Evolutionary conservation across 2,888 invertebrate genomes (phyloP), one percentile per base, ranked within the genome.

Genomic region (Coremacera marginata): DNA sequence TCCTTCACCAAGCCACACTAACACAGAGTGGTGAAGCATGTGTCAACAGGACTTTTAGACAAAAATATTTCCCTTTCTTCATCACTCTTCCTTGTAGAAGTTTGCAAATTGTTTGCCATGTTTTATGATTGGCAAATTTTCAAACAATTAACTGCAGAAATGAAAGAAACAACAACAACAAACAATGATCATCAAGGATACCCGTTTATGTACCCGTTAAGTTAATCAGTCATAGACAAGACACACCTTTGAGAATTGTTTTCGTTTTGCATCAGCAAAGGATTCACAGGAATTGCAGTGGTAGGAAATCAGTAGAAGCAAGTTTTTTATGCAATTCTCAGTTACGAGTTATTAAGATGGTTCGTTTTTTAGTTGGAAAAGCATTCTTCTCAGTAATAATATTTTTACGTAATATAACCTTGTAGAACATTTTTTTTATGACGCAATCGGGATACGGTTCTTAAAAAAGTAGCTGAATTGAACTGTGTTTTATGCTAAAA

Each of bases 301-400:
- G 60, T 62, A 19, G 44, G 16, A 31, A 63, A 52, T 74, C 76
- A 83, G 80, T 77, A 67, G 78, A 79, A 82, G 60, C 71, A 76
- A 77, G 80, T 84, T 86, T 85, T 85, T 85, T 85, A 85, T 84
- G 85, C 86, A 85, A 85, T 85, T 82, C 82, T 81, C 81, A 81
- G 80, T 80, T 55, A 37, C 8, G 65, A 51, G 44, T 51, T 55
- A 14, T 19, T 65, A 27, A n/a, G 14, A 16, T 63, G 11, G 22
- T 51, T 25, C 71, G 57, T 77, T 79, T 55, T 74, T 74, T 65
- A 70, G 44, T 22, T 34, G 49, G 72, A 79, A 75, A 55, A 19
- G 62, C 9, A 65, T 37, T 49, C 16, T 78, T 57, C 55, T 79
- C 81, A 83, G 83, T n/a, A n/a, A n/a, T n/a, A n/a, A n/a, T n/a